Percentiles rank a stretch among this genome's conserved stretches.
Conservation (phyloP, 2,113 vertebrate species). For the cat (Felis catus) region F.catus_Fca126_mat1.0 CM031412.1:20047001-20047500, state of each 20-base stretch:
- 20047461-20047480: background rate
- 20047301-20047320: slow-evolving; percentile 3
- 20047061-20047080: too few species aligned
- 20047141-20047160: too few species aligned
- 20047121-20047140: too few species aligned
- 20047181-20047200: slow-evolving; percentile 14
- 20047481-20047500: slow-evolving; percentile 30
- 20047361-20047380: background rate
- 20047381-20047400: slow-evolving; percentile 27
- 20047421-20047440: background rate
- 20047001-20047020: background rate
- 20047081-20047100: too few species aligned
- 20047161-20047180: background rate
- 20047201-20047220: slow-evolving; percentile 29
- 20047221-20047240: background rate
- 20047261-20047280: background rate
- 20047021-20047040: too few species aligned
- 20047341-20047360: background rate
- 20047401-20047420: slow-evolving; percentile 25
- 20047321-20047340: background rate
- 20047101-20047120: too few species aligned
- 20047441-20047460: background rate
- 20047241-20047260: slow-evolving; percentile 7
- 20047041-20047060: too few species aligned
- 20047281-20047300: slow-evolving; percentile 32